Evolutionary conservation across 2,888 invertebrate genomes (phyloP), one percentile per base, ranked within the genome.

Genomic region (Mythimna albipuncta): DNA sequence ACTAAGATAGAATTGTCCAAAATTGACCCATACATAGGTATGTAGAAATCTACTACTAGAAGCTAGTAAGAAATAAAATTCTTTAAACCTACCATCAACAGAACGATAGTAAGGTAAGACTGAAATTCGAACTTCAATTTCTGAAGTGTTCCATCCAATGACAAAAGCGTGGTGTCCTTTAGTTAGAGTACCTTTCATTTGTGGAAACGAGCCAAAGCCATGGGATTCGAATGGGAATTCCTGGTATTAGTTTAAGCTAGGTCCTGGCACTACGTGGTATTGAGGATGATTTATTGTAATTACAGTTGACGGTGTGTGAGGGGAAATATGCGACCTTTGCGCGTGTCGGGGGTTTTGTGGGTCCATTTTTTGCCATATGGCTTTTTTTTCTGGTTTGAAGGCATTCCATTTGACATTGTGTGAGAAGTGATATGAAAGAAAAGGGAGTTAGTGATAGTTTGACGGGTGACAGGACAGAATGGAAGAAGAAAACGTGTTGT

Each of bases 171-270:
- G 19, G 2, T 52, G 62, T 59, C 52, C 73, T 65, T 52, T 72
- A 9, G 72, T 63, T 77, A 62, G 41, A 81, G 64, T 52, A 74
- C 73, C 77, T 83, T 83, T 79, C 74, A 79, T 79, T 72, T 70
- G 64, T 85, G 84, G 84, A 85, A 75, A 62, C 70, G 67, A 68
- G 85, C 83, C 84, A 85, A 84, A 83, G 71, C 72, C 67, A 75
- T 72, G 63, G 69, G 66, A 64, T 79, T 74, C 38, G 38, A 74
- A 80, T 74, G 26, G 59, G 61, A 66, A 72, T 79, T 81, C 65
- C 75, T 75, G 50, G 72, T 84, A 66, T 77, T 75, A 74, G 69
- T 74, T 66, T 64, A 74, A 69, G 70, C 77, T 72, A 21, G 6
- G 55, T 26, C 47, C 75, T 83, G 78, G 78, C 81, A 75, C 50